Evolutionary conservation across 2,113 vertebrate species (phyloP).

Genomic region (Holacanthus passer): DNA sequence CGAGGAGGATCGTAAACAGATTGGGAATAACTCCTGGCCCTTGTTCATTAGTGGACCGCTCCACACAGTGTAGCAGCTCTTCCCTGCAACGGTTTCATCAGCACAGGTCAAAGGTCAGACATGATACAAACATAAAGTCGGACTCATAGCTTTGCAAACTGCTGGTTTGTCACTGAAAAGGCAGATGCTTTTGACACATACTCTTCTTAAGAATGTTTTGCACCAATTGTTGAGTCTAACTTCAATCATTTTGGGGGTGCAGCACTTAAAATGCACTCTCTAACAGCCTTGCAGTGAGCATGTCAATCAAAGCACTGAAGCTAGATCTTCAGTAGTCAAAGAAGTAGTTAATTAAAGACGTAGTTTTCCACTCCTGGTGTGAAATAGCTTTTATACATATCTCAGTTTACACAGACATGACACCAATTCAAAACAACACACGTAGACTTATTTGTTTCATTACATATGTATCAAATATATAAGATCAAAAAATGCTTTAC

Average conservation of each 20-base stretch:
- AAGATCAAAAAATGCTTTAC: slow-evolving; percentile 37
- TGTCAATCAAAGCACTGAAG: background rate
- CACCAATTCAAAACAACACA: background rate
- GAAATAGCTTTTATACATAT: background rate
- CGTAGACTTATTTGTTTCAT: background rate
- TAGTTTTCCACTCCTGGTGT: background rate
- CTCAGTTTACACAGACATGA: background rate
- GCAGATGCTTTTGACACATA: background rate
- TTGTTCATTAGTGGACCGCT: slow-evolving; percentile 94
- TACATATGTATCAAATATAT: background rate
- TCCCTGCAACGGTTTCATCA: slow-evolving; percentile 81
- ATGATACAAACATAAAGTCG: background rate
- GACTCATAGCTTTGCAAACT: background rate
- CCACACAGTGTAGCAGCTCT: slow-evolving; percentile 90
- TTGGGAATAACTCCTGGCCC: slow-evolving; percentile 90
- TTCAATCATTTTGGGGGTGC: background rate
- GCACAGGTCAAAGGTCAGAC: slow-evolving; percentile 31
- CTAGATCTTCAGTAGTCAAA: background rate
- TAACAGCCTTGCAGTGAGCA: background rate
- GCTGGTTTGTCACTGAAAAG: background rate
- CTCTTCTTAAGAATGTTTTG: background rate
- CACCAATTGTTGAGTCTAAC: background rate
- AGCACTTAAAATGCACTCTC: background rate
- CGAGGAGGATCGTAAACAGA: slow-evolving; percentile 89
- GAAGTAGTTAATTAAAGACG: background rate